A percentile compares a stretch with the other conserved stretches of the same genome.
These are phyloP conservation scores for Cepaea nemoralis DNA, from an alignment of 1,140 invertebrate genomes.

Conservation along the genomic window DNA sequence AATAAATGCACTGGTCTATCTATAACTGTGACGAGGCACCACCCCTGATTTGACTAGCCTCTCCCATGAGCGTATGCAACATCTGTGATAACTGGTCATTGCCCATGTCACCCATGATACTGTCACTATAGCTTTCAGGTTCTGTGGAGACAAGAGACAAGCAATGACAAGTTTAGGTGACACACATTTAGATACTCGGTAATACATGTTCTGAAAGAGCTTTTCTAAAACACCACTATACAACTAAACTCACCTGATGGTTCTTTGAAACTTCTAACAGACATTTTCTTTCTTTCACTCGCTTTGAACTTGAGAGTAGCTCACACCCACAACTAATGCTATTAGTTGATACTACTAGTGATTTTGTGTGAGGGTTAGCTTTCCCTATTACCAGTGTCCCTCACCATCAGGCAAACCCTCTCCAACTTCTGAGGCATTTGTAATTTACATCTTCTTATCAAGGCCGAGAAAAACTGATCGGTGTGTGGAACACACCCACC, in stretches of 20 bases:
- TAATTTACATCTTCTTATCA: no score
- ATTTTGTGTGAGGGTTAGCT: no score
- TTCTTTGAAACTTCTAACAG: no score
- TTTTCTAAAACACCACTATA: not conserved
- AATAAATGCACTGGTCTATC: not conserved
- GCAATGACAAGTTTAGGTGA: not conserved
- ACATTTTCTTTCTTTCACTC: no score
- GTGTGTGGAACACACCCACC: no score
- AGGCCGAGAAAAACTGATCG: no score
- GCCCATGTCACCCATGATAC: slow-evolving; percentile 57
- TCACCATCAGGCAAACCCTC: no score
- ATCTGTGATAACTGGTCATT: slow-evolving; percentile 66
- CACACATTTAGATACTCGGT: not conserved
- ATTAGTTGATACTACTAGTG: no score
- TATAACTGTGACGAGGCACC: slow-evolving; percentile 38
- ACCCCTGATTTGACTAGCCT: slow-evolving; percentile 66
- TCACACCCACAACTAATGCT: no score
- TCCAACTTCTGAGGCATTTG: no score
- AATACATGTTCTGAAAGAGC: not conserved
- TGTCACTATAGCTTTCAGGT: slow-evolving; percentile 40
- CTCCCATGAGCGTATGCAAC: slow-evolving; percentile 66
- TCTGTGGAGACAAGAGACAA: slow-evolving; percentile 29
- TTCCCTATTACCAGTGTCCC: no score
- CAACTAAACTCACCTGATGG: not conserved
- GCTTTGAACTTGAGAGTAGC: no score